Percentiles rank a stretch among this genome's conserved stretches.
These are phyloP conservation scores for Pemphredon lugubris DNA, from an alignment of 2,888 invertebrate genomes.

Conservation along the genomic window DNA sequence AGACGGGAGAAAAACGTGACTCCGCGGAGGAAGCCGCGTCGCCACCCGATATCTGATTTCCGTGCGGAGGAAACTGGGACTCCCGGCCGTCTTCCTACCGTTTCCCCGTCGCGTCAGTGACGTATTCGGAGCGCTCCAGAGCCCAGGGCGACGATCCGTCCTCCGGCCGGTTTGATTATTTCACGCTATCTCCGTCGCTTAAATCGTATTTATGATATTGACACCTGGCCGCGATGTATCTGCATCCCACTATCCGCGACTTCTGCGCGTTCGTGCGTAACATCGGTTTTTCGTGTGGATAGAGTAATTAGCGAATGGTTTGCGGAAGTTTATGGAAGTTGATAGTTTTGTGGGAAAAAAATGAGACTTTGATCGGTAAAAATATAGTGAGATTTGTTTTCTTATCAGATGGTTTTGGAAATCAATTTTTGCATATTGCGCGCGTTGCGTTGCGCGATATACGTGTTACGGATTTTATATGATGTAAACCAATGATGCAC, in stretches of 20 bases:
- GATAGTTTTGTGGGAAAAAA: too few relatives aligned
- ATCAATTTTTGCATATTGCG: too few relatives aligned
- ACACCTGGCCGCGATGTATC: not conserved
- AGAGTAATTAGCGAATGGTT: not conserved
- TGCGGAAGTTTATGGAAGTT: too few relatives aligned
- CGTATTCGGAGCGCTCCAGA: constrained; percentile 38
- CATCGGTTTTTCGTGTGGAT: too few relatives aligned
- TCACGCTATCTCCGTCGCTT: not conserved
- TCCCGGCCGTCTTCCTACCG: constrained; percentile 39
- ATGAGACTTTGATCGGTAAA: too few relatives aligned
- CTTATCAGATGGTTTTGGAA: too few relatives aligned
- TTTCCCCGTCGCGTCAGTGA: constrained; percentile 35
- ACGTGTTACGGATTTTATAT: too few relatives aligned
- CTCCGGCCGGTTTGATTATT: constrained; percentile 13
- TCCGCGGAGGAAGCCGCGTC: constrained; percentile 37
- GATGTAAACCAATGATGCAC: too few relatives aligned
- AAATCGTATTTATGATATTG: constrained; percentile 3
- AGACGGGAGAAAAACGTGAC: constrained; percentile 36
- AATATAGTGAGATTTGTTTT: too few relatives aligned
- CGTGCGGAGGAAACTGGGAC: constrained; percentile 57
- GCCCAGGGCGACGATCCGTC: constrained; percentile 37
- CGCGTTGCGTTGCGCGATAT: too few relatives aligned
- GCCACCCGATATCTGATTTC: constrained; percentile 73
- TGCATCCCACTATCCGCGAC: not conserved
- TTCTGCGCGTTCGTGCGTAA: not conserved